Base-by-base conservation (phyloP, 53 echinoderm and acorn worm species). In the Luidia sarsii region DNA sequence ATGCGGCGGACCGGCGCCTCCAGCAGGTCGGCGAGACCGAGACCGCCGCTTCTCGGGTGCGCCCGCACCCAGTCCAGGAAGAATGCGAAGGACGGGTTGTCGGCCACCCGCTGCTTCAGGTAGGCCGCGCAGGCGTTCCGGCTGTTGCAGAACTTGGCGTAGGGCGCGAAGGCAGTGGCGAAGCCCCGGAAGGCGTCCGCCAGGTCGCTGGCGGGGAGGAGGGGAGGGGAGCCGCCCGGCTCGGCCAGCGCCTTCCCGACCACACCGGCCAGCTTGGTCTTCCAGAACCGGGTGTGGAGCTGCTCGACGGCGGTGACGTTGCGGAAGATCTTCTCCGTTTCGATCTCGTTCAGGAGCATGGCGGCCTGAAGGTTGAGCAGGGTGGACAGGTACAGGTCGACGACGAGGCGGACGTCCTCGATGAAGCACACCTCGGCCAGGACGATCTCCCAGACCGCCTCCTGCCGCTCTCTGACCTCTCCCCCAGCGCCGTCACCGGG, bases 401-500 rank as follows among this genome's bases (percentile, higher is more conserved):
- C 86, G 32, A 94, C 88, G 69, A 94, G 80, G 64, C 93, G 89
- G 70, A 94, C 75, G 45, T 89, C 65, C 51, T 89, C 82, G 75
- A 97, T 88, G 67, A 87, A 97, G 8, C 48, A 64, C 13, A 64
- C 86, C 50, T 97, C 97, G 51, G 93, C 89, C 10, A 34, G 48
- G 7, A 93, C 35, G 51, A 93, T 86, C 41, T 94, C 97, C 93
- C 97, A 97, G 73, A 97, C 89, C 6, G 91, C 89, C 66, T 97
- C 93, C 70, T 93, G 93, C 48, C 91, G 91, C 41, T 41, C 41
- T 41, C 41, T 41, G n/a, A n/a, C n/a, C n/a, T n/a, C n/a, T n/a
- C n/a, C n/a, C n/a, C n/a, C n/a, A n/a, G n/a, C n/a, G n/a, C n/a
- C n/a, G n/a, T 73, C 34, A 10, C 36, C 21, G 10, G 46, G 27